Percentiles rank a stretch among this genome's conserved stretches.
These are phyloP conservation scores for Heliconius nattereri DNA, from an alignment of 1,140 invertebrate species.

Conservation along the genomic window DNA sequence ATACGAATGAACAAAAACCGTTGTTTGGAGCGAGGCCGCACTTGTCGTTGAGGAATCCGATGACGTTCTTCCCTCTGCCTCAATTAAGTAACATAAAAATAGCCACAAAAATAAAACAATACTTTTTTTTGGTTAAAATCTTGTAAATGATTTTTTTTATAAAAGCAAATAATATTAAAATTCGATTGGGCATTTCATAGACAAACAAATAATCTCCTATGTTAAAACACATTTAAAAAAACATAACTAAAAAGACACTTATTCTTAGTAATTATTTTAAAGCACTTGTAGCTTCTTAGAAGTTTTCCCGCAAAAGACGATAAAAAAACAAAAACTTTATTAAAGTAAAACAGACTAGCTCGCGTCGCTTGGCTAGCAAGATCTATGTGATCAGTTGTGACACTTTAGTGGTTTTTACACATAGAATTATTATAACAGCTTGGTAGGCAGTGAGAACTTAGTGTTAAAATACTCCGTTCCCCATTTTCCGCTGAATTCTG, in stretches of 20 bases:
- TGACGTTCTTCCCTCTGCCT: background rate
- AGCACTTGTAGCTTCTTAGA: background rate
- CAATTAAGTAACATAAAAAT: constrained; percentile 15
- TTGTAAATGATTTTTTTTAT: too few species aligned
- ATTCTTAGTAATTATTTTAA: background rate
- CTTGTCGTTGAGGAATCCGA: constrained; percentile 13
- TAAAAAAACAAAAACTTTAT: background rate
- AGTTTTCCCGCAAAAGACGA: background rate
- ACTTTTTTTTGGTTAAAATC: too few species aligned
- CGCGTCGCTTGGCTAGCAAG: background rate
- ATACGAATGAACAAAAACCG: constrained; percentile 16
- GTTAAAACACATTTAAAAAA: too few species aligned
- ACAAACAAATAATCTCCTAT: too few species aligned
- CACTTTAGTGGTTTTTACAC: background rate
- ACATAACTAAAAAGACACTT: background rate
- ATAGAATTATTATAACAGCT: too few species aligned
- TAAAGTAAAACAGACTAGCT: background rate
- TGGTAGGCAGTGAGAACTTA: too few species aligned
- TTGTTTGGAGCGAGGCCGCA: constrained; percentile 16
- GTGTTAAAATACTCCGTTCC: too few species aligned
- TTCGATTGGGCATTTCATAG: too few species aligned
- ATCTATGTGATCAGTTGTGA: background rate
- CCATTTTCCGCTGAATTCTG: too few species aligned
- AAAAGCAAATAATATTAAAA: too few species aligned
- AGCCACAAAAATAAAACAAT: background rate